Conservation (phyloP, 2,797 vertebrate species). For the Naso thynnoides region DNA sequence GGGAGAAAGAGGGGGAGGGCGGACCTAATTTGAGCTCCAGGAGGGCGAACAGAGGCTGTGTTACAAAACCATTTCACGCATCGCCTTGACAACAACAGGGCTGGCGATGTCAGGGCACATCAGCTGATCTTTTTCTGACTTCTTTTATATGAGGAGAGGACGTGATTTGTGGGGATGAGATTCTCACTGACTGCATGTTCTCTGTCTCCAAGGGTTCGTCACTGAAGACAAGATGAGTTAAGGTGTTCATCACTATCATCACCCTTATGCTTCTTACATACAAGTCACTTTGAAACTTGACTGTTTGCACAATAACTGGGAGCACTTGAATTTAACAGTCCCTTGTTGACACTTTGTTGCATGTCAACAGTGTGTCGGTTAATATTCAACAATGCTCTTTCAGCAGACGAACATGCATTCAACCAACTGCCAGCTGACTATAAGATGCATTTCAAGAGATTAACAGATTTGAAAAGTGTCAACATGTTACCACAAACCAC, state of each 20-base stretch:
- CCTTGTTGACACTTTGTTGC: no score
- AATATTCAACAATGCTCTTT: no score
- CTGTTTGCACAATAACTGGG: no score
- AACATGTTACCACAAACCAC: no score
- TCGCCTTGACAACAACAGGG: slow-evolving; percentile 63
- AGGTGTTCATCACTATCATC: neutral
- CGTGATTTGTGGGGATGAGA: slow-evolving; percentile 12
- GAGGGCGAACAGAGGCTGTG: slow-evolving; percentile 30
- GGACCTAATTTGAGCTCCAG: slow-evolving; percentile 56
- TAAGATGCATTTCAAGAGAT: no score
- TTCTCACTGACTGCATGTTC: neutral
- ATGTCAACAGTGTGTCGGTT: no score
- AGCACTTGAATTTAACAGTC: no score
- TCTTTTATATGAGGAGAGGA: slow-evolving; percentile 16
- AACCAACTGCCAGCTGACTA: no score
- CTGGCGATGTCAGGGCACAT: slow-evolving; percentile 31
- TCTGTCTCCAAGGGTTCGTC: neutral
- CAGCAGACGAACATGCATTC: no score
- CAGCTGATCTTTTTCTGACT: slow-evolving; percentile 33
- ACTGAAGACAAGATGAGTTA: neutral
- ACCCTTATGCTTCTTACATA: neutral
- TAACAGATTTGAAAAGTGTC: no score
- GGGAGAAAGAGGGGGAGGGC: neutral
- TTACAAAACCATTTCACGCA: slow-evolving; percentile 58
- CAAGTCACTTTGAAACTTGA: no score